Percentiles rank a stretch among this genome's conserved stretches.
Evolutionary conservation across 2,113 vertebrate species (phyloP).

Genomic region (Phocoena sinus): DNA sequence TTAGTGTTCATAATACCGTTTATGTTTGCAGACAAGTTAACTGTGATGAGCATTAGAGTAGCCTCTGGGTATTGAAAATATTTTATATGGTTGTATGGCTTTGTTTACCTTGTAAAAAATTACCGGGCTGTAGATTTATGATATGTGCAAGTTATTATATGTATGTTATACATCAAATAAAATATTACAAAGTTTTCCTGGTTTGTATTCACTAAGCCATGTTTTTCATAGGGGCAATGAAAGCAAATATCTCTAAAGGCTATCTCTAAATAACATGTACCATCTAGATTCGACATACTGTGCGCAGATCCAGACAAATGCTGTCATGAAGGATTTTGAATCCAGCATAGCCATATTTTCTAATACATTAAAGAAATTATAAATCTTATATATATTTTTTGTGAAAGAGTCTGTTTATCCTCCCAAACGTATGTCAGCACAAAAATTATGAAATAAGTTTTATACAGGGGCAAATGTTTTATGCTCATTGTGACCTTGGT

Average conservation of each 20-base stretch:
- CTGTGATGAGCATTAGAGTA: too few relatives aligned
- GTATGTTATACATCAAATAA: background rate
- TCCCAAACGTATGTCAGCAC: background rate
- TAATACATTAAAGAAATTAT: background rate
- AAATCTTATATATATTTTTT: background rate
- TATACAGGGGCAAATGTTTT: background rate
- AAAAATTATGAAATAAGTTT: background rate
- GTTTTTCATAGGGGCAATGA: background rate
- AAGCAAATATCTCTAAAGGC: background rate
- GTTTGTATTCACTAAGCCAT: background rate
- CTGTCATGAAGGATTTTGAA: background rate
- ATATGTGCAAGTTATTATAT: background rate
- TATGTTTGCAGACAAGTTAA: background rate
- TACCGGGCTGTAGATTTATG: background rate
- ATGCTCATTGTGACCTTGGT: background rate
- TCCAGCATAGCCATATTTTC: background rate
- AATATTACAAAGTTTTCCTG: background rate
- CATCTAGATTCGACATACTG: background rate
- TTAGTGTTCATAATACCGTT: background rate
- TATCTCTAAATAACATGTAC: background rate
- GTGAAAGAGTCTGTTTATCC: background rate
- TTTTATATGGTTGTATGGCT: background rate
- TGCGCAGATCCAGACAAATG: accelerated
- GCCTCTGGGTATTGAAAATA: background rate
- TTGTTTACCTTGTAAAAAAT: background rate